A percentile compares a stretch with the other conserved stretches of the same genome.
These are phyloP conservation scores for Bolinopsis microptera DNA, from an alignment of 37 sponge, comb jelly and placozoan species.

Conservation along the genomic window DNA sequence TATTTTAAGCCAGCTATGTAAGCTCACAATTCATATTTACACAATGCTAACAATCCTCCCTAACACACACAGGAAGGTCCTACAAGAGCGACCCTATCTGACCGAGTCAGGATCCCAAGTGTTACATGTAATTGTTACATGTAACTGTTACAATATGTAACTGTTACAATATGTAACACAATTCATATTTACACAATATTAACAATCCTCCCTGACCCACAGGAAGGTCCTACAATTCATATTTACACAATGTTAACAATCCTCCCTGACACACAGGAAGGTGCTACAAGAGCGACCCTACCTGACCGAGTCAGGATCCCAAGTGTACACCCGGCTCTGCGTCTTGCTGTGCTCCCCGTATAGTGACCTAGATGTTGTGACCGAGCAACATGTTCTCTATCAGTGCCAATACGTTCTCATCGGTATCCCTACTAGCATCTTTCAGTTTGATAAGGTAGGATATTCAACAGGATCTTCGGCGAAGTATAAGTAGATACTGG, in stretches of 20 bases:
- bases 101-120: not conserved
- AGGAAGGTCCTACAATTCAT: no score
- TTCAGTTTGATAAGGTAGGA: conserved; percentile 23
- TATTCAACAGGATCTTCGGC: not conserved
- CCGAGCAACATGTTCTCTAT: conserved; percentile 15
- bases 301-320: conserved; percentile 21
- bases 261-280: no score
- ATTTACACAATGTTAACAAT: no score
- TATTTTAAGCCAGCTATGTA: no score
- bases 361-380: conserved; percentile 26
- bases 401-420: conserved; percentile 48
- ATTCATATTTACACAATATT: no score
- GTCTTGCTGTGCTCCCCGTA: conserved; percentile 47
- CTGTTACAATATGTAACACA: no score
- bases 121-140: no score
- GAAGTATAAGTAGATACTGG: no score
- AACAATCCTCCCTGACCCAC: no score
- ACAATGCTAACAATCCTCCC: no score
- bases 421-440: conserved; percentile 49
- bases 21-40: no score
- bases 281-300: conserved; percentile 31
- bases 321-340: conserved; percentile 41
- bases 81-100: conserved; percentile 39
- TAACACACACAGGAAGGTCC: conserved; percentile 24
- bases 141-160: no score